Percentiles rank a stretch among this genome's conserved stretches.
Conservation (phyloP, 64 coral and sea anemone species). For the Stichodactyla mertensii region DNA sequence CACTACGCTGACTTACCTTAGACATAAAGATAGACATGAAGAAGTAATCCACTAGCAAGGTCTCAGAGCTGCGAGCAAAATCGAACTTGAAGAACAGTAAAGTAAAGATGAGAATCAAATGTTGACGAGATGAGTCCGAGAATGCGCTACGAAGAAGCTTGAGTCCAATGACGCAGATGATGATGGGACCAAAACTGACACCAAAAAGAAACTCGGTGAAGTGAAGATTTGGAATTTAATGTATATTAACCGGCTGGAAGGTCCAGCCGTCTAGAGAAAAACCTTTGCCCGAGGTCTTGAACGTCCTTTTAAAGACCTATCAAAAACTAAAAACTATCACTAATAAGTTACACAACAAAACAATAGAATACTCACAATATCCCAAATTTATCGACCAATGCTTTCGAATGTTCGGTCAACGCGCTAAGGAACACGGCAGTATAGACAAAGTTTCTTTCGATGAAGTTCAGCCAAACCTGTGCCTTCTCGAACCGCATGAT, state of each 20-base stretch:
- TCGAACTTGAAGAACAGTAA: constrained; percentile 92
- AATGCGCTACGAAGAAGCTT: constrained; percentile 84
- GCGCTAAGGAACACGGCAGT: constrained; percentile 88
- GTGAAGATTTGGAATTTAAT: too few species aligned
- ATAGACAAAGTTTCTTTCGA: constrained; percentile 91
- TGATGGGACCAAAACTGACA: constrained; percentile 61
- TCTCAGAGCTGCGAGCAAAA: constrained; percentile 68
- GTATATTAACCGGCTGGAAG: too few species aligned
- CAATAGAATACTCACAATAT: constrained; percentile 56
- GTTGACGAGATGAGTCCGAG: constrained; percentile 82
- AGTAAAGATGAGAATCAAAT: constrained; percentile 77
- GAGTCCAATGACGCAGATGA: constrained; percentile 79
- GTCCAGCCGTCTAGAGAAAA: too few species aligned
- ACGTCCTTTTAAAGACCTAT: too few species aligned
- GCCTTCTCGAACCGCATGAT: constrained; percentile 81
- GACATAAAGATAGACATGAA: constrained; percentile 88
- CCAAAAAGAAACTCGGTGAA: not conserved
- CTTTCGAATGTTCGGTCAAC: constrained; percentile 56
- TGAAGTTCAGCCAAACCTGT: constrained; percentile 88
- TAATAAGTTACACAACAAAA: not conserved
- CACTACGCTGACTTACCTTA: constrained; percentile 50
- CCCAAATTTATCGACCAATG: constrained; percentile 74
- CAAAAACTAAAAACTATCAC: too few species aligned
- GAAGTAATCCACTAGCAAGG: constrained; percentile 87
- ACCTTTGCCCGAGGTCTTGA: too few species aligned